Conservation (phyloP, 2,797 vertebrate species). For the Sebastes aleutianus region DNA sequence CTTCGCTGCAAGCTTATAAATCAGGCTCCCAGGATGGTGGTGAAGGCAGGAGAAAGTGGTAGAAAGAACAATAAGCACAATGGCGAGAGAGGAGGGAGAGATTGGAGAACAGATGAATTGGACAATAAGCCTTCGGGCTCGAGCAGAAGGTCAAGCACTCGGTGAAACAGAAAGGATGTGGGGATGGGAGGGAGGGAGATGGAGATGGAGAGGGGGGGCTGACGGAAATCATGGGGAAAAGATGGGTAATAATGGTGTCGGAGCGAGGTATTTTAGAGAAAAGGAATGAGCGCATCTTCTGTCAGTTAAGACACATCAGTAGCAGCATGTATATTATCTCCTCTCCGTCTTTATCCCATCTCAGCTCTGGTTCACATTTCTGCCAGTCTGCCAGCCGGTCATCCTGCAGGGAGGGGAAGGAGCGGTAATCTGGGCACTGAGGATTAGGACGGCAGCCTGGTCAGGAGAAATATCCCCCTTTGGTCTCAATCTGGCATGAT, state of each 20-base stretch:
- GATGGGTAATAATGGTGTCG: constrained; percentile 10
- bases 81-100: constrained; percentile 30
- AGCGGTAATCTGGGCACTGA: constrained; percentile 66
- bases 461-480: constrained; percentile 65
- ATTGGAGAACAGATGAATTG: constrained; percentile 60
- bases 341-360: constrained; percentile 28
- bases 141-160: constrained; percentile 47
- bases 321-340: background rate
- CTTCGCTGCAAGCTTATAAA: constrained; percentile 57
- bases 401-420: constrained; percentile 38
- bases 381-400: constrained; percentile 42
- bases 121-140: constrained; percentile 59
- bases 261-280: background rate
- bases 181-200: background rate
- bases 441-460: constrained; percentile 69
- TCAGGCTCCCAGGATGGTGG: constrained; percentile 47
- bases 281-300: background rate
- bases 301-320: background rate
- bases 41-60: constrained; percentile 33
- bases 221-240: background rate
- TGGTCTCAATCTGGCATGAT: constrained; percentile 69
- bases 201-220: background rate
- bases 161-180: constrained; percentile 22
- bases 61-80: constrained; percentile 58
- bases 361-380: constrained; percentile 8